Conservation (phyloP, 1,140 invertebrate genomes). For the Monomorium pharaonis region DNA sequence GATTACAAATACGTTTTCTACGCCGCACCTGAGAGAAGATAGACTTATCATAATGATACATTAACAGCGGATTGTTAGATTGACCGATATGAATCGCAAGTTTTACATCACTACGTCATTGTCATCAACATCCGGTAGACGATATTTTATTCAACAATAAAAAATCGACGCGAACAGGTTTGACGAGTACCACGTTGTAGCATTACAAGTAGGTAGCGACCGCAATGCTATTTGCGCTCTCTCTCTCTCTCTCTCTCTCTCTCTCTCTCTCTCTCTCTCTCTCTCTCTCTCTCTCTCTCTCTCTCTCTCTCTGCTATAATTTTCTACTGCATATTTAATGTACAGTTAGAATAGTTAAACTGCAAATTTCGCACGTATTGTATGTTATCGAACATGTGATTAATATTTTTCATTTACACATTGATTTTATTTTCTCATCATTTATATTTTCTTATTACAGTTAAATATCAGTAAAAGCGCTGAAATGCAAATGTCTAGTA, state of each 20-base stretch:
- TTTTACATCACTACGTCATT: slow-evolving; percentile 48
- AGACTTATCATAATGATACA: neutral
- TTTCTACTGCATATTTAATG: slow-evolving; percentile 37
- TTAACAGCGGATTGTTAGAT: slow-evolving; percentile 28
- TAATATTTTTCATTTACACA: neutral
- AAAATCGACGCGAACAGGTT: slow-evolving; percentile 48
- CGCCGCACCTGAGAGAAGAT: neutral
- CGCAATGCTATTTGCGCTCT: neutral
- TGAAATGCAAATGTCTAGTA: neutral
- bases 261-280: neutral
- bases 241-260: slow-evolving; percentile 3
- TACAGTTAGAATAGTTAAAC: slow-evolving; percentile 37
- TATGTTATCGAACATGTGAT: neutral
- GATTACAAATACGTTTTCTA: neutral
- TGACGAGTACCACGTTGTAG: slow-evolving; percentile 49
- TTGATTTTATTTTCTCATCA: neutral
- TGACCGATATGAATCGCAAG: slow-evolving; percentile 25
- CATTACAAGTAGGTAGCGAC: slow-evolving; percentile 33
- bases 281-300: neutral
- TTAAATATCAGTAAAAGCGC: neutral
- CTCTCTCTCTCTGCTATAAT: slow-evolving; percentile 3
- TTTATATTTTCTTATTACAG: neutral
- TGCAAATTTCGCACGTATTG: neutral
- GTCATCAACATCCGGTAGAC: slow-evolving; percentile 36
- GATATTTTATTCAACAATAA: slow-evolving; percentile 35